Percentiles rank a stretch among this genome's conserved stretches.
Evolutionary conservation across 2,888 invertebrate species (phyloP).

Genomic region (Creontiades dilutus): DNA sequence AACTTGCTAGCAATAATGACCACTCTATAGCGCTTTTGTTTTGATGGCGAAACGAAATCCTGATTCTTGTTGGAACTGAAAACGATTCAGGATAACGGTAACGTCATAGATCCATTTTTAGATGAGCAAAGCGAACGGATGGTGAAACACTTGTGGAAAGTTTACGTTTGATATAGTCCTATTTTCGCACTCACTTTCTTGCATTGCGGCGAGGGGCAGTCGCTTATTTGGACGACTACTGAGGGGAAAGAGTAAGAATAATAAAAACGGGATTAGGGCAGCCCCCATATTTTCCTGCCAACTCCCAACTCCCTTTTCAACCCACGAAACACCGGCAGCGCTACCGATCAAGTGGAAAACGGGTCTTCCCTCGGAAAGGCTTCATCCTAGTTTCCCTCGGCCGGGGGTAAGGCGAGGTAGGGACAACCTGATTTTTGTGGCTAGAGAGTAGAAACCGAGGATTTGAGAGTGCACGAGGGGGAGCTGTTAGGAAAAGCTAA

Average conservation of each 20-base stretch:
- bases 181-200: no score
- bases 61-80: neutral
- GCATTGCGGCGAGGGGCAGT: no score
- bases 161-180: no score
- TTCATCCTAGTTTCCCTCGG: neutral
- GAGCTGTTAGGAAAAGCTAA: conserved; percentile 70
- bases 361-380: neutral
- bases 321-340: neutral
- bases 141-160: no score
- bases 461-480: conserved; percentile 61
- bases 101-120: no score
- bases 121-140: no score
- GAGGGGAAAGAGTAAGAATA: neutral
- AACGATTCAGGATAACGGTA: no score
- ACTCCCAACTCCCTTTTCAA: neutral
- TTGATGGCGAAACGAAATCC: no score
- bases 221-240: no score
- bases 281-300: neutral
- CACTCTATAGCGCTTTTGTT: no score
- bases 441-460: conserved; percentile 54
- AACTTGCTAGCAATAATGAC: no score
- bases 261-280: neutral
- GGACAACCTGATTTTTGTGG: conserved; percentile 54
- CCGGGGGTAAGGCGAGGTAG: neutral
- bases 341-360: conserved; percentile 35